These are phyloP conservation scores for Watsonalla binaria DNA, from an alignment of 2,888 invertebrate genomes.

Conservation along the genomic window DNA sequence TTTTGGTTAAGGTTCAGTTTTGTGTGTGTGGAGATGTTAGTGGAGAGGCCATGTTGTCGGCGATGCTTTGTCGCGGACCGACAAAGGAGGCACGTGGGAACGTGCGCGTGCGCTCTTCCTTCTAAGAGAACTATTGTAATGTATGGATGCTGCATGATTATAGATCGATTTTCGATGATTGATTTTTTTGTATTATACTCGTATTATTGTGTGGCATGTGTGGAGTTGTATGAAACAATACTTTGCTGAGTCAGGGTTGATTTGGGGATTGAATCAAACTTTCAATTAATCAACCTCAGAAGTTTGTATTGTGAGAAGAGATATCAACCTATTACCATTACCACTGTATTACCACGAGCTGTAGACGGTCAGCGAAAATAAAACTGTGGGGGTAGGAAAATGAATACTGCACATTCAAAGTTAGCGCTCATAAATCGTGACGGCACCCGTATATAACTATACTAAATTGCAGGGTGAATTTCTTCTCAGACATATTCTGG, in stretches of 20 bases:
- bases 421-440: too few relatives aligned
- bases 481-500: too few relatives aligned
- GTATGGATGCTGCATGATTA: conserved; percentile 56
- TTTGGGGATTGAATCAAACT: too few relatives aligned
- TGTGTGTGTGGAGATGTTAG: conserved; percentile 22
- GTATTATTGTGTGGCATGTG: background rate
- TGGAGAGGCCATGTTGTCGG: conserved; percentile 62
- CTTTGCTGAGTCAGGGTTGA: background rate
- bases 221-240: background rate
- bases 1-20: conserved; percentile 28
- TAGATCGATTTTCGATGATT: conserved; percentile 52
- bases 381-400: too few relatives aligned
- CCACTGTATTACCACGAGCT: too few relatives aligned
- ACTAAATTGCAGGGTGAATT: too few relatives aligned
- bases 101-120: conserved; percentile 65
- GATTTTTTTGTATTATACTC: conserved; percentile 23
- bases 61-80: conserved; percentile 70
- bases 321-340: too few relatives aligned
- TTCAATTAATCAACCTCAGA: too few relatives aligned
- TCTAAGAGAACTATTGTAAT: conserved; percentile 50
- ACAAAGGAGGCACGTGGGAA: conserved; percentile 75
- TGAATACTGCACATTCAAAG: too few relatives aligned
- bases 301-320: too few relatives aligned
- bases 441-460: too few relatives aligned
- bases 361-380: too few relatives aligned